Evolutionary conservation across 2,888 invertebrate species (phyloP), one percentile per base, ranked within the genome.

Genomic region (Cantharis rustica): DNA sequence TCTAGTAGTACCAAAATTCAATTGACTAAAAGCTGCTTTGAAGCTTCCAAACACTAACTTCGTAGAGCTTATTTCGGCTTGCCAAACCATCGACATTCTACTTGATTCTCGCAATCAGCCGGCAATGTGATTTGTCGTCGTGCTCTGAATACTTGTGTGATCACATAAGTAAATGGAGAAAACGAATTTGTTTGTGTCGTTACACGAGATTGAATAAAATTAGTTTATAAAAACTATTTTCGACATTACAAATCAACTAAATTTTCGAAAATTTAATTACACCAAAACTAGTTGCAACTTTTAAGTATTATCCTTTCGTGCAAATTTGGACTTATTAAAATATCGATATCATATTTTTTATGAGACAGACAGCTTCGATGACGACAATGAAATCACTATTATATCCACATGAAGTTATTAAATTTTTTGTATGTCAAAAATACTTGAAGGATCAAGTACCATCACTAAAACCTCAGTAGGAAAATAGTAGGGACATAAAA

Each of bases 111-210:
- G 85, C 86, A 85, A 86, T 86, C 86, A 86, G 83, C 82, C 83
- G 81, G 77, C 81, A 85, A 86, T 85, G 82, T 81, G 84, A 86
- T 86, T 86, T 86, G 81, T 75, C 80, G 75, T 78, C 85, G 86
- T 86, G 86, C 81, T 79, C 81, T 79, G 86, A 85, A 86, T 86
- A 84, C 82, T 80, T 80, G 79, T 80, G 79, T 81, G 82, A 82
- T 84, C 83, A 82, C 82, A 82, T 84, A 84, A 85, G 82, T 83
- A 84, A 84, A 84, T 85, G 83, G 83, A 83, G 84, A 83, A 85
- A 86, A 84, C 84, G 84, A 84, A 86, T 86, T 86, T 86, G 84
- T 85, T 84, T 84, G 84, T 84, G 83, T 84, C 84, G 84, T 83
- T 84, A 82, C 78, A 80, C 81, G 82, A 81, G 76, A 79, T 81